Percentiles rank a stretch among this genome's conserved stretches.
These are phyloP conservation scores for Papio anubis DNA, from an alignment of 2,113 vertebrate genomes.

Conservation along the genomic window DNA sequence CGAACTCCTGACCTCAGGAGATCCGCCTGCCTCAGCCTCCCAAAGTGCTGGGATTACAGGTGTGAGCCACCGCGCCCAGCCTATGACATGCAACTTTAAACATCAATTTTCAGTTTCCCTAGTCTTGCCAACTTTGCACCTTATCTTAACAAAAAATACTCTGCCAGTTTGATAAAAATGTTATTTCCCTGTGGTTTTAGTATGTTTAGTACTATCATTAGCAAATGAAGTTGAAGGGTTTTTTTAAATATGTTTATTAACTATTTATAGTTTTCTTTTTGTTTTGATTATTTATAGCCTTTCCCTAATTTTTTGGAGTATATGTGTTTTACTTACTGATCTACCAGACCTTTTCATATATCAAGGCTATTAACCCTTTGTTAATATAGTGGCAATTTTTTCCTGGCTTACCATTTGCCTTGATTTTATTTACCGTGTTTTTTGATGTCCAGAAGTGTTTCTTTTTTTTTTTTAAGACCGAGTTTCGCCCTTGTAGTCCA, in stretches of 20 bases:
- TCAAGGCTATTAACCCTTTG: background rate
- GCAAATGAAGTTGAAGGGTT: background rate
- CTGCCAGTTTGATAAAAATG: constrained; percentile 41
- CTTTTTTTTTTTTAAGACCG: background rate
- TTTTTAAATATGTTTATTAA: background rate
- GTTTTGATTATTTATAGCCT: background rate
- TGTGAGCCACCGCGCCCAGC: too few relatives aligned
- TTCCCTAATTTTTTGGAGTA: background rate
- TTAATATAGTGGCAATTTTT: background rate
- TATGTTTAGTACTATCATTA: constrained; percentile 10
- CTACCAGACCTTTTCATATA: background rate
- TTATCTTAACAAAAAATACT: background rate
- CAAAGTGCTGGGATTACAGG: too few relatives aligned
- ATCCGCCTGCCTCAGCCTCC: too few relatives aligned
- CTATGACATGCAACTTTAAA: background rate
- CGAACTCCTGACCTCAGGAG: too few relatives aligned
- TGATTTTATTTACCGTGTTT: background rate
- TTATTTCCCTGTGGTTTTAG: background rate
- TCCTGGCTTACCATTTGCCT: constrained; percentile 14
- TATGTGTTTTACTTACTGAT: constrained; percentile 8
- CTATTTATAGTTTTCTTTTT: background rate
- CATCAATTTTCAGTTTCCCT: background rate
- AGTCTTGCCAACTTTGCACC: background rate
- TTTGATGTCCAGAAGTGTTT: background rate
- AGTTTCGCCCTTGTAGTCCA: too few relatives aligned